Evolutionary conservation across 1,140 invertebrate genomes (phyloP), one percentile per base, ranked within the genome.

Genomic region (Drosophila truncata): DNA sequence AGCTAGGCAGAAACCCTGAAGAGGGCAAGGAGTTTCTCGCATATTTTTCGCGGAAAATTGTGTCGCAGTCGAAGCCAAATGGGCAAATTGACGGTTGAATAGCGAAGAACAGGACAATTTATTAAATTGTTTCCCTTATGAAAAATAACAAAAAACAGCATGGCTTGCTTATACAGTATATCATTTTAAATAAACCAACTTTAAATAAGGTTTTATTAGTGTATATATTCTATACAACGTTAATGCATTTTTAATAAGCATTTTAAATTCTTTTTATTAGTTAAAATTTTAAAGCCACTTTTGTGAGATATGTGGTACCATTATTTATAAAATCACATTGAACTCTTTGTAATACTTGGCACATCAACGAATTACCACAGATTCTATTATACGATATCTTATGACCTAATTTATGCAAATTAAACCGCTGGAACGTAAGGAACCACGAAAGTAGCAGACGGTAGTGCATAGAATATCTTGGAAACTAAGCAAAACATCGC

Each of bases 321-420:
- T 8, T 41, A 3, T 41, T 41, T 8, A n/a, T 44, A 20, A 13
- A 44, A 44, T 20, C 18, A 20, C 2, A 44, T 23, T 16, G 16
- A 31, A 10, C 20, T 9, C 1, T 9, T 29, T 8, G 29, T n/a
- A 18, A 14, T 57, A 31, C 23, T 23, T 23, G 6, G 4, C 25
- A 8, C 18, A 42, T 37, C 44, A 18, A 54, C 13, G 25, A 29
- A 20, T 57, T 47, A 20, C 35, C 8, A n/a, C 29, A 72, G 25
- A 25, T 25, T 52, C 18, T 16, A 6, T 31, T 42, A 42, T 52
- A 33, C 58, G 46, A 33, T 57, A 50, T 33, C 23, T 16, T 65
- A 16, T 20, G 16, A 49, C 52, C 61, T 79, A 76, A 86, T 86
- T 72, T 79, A 86, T 86, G 75, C 75, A 72, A 61, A 61, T 55